A percentile compares a stretch with the other conserved stretches of the same genome.
phyloP scores from a whole-genome alignment of 2,888 invertebrate species.

The Acleris laterana region DNA sequence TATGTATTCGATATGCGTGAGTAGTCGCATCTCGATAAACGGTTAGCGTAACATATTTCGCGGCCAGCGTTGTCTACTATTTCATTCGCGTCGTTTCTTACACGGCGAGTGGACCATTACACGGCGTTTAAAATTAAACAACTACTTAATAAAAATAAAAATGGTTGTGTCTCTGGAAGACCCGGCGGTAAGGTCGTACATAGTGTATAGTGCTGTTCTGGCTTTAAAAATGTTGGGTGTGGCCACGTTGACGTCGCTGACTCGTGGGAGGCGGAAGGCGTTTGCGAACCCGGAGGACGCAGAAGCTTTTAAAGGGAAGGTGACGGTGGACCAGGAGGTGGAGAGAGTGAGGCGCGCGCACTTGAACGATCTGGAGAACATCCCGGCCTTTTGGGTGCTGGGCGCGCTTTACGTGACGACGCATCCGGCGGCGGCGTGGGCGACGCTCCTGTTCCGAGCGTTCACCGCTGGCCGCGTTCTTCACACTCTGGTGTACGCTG shows the following conservation, averaged over 20 bases:
- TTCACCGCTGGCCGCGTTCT: constrained; percentile 83
- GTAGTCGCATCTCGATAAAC: constrained; percentile 15
- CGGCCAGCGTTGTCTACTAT: constrained; percentile 11
- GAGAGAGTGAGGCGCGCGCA: constrained; percentile 84
- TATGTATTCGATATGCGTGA: constrained; percentile 30
- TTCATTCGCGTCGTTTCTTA: constrained; percentile 21
- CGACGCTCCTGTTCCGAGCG: constrained; percentile 70
- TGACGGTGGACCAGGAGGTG: constrained; percentile 64
- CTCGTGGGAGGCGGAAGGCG: constrained; percentile 44
- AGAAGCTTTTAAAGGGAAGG: constrained; percentile 55
- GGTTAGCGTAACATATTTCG: constrained; percentile 17
- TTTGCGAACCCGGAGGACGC: constrained; percentile 46
- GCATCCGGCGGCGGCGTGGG: constrained; percentile 73
- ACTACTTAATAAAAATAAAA: constrained; percentile 41
- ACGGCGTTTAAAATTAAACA: neutral
- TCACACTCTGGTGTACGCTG: constrained; percentile 87
- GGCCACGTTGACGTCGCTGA: constrained; percentile 53
- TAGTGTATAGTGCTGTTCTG: constrained; percentile 66
- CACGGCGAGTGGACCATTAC: constrained; percentile 13
- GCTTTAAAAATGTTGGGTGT: constrained; percentile 63
- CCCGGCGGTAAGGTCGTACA: constrained; percentile 65
- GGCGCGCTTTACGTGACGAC: constrained; percentile 86
- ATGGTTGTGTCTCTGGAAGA: constrained; percentile 56
- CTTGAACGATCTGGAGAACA: constrained; percentile 89
- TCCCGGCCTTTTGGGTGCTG: constrained; percentile 86